Evolutionary conservation across 2,888 invertebrate species (phyloP).

Genomic region (Deladenus siricidicola): DNA sequence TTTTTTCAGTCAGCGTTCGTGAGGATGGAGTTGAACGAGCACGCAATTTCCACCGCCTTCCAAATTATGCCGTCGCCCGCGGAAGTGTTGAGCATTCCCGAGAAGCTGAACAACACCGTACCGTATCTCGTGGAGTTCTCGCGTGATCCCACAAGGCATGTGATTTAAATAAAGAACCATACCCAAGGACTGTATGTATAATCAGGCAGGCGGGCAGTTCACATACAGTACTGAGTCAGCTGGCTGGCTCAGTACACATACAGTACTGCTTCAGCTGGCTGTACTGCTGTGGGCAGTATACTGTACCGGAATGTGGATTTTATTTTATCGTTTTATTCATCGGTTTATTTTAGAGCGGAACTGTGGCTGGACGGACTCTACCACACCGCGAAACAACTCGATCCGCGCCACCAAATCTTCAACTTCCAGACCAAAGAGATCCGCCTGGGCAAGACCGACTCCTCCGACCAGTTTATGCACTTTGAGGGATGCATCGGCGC

Average conservation of each 20-base stretch:
- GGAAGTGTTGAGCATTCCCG: conserved; percentile 23
- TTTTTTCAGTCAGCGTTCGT: conserved; percentile 8
- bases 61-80: conserved; percentile 19
- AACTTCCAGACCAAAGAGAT: conserved; percentile 35
- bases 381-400: conserved; percentile 29
- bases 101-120: conserved; percentile 35
- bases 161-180: neutral
- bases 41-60: conserved; percentile 9
- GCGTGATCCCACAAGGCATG: conserved; percentile 35
- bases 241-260: too few species aligned
- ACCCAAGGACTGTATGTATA: too few species aligned
- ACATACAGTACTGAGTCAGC: too few species aligned
- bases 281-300: too few species aligned
- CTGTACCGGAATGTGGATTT: too few species aligned
- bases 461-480: neutral
- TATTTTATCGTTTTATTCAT: too few species aligned
- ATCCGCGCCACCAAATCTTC: conserved; percentile 30
- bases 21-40: conserved; percentile 10
- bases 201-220: too few species aligned
- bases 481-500: conserved; percentile 67
- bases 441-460: conserved; percentile 13
- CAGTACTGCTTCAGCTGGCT: too few species aligned
- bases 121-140: conserved; percentile 44
- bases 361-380: conserved; percentile 44
- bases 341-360: conserved; percentile 25